Percentiles rank a stretch among this genome's conserved stretches.
phyloP scores from a whole-genome alignment of 1,140 invertebrate genomes.

The Caenorhabditis inopinata region DNA sequence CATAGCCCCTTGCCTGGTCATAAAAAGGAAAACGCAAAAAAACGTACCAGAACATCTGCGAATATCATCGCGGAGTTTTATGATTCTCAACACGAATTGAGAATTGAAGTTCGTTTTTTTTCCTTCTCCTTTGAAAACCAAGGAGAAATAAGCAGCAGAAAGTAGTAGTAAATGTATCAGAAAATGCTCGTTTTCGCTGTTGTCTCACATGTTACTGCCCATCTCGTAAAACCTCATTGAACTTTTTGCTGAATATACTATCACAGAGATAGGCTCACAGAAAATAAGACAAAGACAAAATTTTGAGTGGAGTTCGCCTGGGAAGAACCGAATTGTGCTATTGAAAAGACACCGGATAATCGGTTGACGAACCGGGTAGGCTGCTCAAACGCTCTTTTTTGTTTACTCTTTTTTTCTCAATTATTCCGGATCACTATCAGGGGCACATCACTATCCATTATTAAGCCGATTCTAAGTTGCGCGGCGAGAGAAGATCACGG shows the following conservation, averaged over 20 bases:
- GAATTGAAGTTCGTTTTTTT: neutral
- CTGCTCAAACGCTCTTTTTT: neutral
- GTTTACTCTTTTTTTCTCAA: slow-evolving; percentile 23
- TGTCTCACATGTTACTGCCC: neutral
- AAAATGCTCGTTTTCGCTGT: neutral
- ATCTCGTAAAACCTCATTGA: neutral
- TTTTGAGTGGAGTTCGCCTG: neutral
- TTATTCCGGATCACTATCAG: slow-evolving; percentile 17
- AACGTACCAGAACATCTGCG: slow-evolving; percentile 29
- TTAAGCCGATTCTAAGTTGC: neutral
- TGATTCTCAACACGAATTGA: neutral
- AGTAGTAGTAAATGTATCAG: neutral
- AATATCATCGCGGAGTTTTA: slow-evolving; percentile 27
- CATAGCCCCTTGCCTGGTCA: neutral
- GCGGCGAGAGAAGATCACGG: no score
- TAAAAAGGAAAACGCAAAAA: neutral
- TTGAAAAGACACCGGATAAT: slow-evolving; percentile 6
- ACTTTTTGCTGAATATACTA: neutral
- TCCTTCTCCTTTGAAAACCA: neutral
- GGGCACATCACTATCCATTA: slow-evolving; percentile 4
- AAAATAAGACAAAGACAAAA: neutral
- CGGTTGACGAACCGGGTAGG: neutral
- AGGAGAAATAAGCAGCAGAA: neutral
- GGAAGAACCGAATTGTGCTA: neutral
- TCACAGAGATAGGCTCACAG: neutral